Evolutionary conservation across 2,797 vertebrate genomes (phyloP).

Genomic region (Pagetopsis macropterus): DNA sequence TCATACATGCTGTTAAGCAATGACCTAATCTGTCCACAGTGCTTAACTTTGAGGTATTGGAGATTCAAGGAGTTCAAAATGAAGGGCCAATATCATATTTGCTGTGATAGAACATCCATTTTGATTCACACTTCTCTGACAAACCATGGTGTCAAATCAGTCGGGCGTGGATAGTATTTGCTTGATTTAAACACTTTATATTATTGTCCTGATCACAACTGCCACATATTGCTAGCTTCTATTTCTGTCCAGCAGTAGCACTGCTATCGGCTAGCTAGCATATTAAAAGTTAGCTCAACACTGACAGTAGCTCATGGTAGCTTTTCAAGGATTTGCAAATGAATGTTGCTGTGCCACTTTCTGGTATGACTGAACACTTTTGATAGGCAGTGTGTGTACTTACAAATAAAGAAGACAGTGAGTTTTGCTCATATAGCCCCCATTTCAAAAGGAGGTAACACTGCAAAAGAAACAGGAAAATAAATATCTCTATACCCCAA

Average conservation of each 20-base stretch:
- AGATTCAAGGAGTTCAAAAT: background rate
- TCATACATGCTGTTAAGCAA: background rate
- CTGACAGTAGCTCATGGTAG: too few species aligned
- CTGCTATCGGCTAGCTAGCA: conserved; percentile 31
- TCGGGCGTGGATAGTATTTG: background rate
- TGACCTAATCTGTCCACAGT: background rate
- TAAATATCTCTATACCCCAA: background rate
- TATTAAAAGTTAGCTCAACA: background rate
- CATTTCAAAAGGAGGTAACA: background rate
- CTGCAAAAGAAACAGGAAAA: background rate
- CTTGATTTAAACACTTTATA: background rate
- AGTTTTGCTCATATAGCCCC: too few species aligned
- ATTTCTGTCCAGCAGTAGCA: conserved; percentile 21
- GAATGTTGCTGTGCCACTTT: background rate
- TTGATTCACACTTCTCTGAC: too few species aligned
- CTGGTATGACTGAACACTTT: conserved; percentile 6
- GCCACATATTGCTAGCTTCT: background rate
- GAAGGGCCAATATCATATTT: background rate
- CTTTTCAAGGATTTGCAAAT: background rate
- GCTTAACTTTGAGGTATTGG: background rate
- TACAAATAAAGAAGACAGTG: background rate
- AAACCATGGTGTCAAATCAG: background rate
- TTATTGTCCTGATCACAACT: background rate
- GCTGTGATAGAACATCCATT: background rate
- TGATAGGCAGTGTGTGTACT: background rate